Evolutionary conservation across 2,113 vertebrate species (phyloP).

Genomic region (Gasterosteus aculeatus): DNA sequence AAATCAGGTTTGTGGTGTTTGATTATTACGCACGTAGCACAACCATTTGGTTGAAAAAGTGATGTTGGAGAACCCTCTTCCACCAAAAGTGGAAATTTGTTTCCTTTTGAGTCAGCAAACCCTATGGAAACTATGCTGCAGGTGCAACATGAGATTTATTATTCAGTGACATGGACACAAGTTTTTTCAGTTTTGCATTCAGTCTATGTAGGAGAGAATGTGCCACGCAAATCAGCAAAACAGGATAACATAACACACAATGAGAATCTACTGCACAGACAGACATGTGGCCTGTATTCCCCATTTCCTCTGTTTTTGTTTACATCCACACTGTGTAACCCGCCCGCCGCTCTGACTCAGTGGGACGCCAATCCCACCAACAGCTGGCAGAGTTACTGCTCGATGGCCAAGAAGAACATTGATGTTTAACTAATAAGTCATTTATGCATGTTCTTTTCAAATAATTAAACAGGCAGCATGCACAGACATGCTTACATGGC

Average conservation of each 20-base stretch:
- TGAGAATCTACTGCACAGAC: constrained; percentile 19
- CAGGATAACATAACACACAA: constrained; percentile 32
- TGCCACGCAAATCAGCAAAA: neutral
- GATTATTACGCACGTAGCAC: too few relatives aligned
- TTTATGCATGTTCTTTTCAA: constrained; percentile 51
- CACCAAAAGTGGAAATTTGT: too few relatives aligned
- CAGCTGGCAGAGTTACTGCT: constrained; percentile 29
- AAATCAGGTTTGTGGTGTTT: too few relatives aligned
- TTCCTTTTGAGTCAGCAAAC: too few relatives aligned
- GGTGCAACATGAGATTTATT: neutral
- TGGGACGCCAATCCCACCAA: constrained; percentile 51
- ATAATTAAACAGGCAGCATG: constrained; percentile 60
- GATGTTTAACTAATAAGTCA: constrained; percentile 59
- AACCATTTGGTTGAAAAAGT: too few relatives aligned
- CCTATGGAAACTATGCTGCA: too few relatives aligned
- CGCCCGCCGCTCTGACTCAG: constrained; percentile 32
- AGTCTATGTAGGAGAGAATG: neutral
- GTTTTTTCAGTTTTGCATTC: neutral
- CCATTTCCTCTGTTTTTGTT: constrained; percentile 65
- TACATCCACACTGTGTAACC: constrained; percentile 37
- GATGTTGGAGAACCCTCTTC: too few relatives aligned
- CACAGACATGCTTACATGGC: constrained; percentile 42
- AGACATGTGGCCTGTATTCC: neutral
- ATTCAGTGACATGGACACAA: neutral
- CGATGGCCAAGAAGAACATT: constrained; percentile 37